These are phyloP conservation scores for Phycodurus eques DNA, from an alignment of 2,113 vertebrate genomes.

Conservation along the genomic window DNA sequence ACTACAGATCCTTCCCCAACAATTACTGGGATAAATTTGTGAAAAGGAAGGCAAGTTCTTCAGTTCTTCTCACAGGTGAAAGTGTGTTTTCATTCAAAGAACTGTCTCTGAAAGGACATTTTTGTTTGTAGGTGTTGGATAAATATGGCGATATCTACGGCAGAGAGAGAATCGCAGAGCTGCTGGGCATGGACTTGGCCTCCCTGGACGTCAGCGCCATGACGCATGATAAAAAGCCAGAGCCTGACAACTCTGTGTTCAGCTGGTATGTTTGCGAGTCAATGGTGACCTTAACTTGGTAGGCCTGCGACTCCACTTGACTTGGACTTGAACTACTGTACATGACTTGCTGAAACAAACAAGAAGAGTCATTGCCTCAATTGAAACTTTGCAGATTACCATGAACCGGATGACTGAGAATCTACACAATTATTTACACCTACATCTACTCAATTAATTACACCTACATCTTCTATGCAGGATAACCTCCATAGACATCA, in stretches of 20 bases:
- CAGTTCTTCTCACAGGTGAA: neutral
- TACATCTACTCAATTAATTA: no score
- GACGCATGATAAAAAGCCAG: slow-evolving; percentile 78
- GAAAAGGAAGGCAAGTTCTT: slow-evolving; percentile 85
- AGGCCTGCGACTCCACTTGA: neutral
- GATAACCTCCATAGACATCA: slow-evolving; percentile 87
- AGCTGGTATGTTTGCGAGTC: slow-evolving; percentile 71
- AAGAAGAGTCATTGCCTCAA: no score
- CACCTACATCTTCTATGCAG: slow-evolving; percentile 51
- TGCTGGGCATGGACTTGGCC: slow-evolving; percentile 88
- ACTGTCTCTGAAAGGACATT: neutral
- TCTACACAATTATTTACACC: neutral
- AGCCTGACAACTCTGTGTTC: slow-evolving; percentile 80
- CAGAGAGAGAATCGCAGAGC: slow-evolving; percentile 85
- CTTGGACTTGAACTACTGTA: neutral
- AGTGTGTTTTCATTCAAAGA: neutral
- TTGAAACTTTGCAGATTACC: no score
- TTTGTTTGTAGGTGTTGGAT: slow-evolving; percentile 79
- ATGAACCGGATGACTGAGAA: neutral
- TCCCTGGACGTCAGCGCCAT: slow-evolving; percentile 85
- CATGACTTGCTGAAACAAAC: neutral
- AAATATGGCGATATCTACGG: slow-evolving; percentile 93
- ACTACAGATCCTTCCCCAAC: slow-evolving; percentile 83
- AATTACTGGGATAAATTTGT: slow-evolving; percentile 98
- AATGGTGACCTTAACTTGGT: no score